A percentile compares a stretch with the other conserved stretches of the same genome.
These are phyloP conservation scores for Teleogryllus occipitalis DNA, from an alignment of 1,140 invertebrate genomes.

Conservation along the genomic window DNA sequence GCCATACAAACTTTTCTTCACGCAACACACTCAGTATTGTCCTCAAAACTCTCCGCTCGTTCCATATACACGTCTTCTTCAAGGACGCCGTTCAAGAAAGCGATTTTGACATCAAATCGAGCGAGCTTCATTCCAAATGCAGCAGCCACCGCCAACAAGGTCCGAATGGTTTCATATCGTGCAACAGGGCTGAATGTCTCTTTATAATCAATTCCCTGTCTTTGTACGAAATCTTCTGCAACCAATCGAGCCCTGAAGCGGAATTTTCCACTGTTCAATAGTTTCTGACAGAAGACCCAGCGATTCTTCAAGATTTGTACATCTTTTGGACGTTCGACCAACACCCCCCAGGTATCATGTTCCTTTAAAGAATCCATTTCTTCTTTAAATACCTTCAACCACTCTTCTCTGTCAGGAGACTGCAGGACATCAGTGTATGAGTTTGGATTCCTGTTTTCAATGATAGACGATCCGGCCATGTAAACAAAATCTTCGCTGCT, in stretches of 20 bases:
- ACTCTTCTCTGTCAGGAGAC: no score
- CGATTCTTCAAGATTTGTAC: no score
- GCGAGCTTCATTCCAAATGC: slow-evolving; percentile 29
- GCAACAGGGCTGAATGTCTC: slow-evolving; percentile 35
- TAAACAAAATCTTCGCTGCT: no score
- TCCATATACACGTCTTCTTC: slow-evolving; percentile 37
- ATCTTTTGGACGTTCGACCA: no score
- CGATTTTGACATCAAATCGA: slow-evolving; percentile 34
- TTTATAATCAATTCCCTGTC: slow-evolving; percentile 31
- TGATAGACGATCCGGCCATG: no score
- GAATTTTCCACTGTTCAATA: no score
- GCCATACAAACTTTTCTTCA: slow-evolving; percentile 37
- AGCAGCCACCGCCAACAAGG: slow-evolving; percentile 33
- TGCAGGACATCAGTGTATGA: no score
- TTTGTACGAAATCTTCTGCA: slow-evolving; percentile 37
- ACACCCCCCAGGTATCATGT: no score
- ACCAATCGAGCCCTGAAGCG: slow-evolving; percentile 37
- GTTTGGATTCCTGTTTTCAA: no score
- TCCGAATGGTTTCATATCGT: slow-evolving; percentile 31
- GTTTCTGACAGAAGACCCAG: no score
- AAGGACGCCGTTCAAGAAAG: slow-evolving; percentile 36
- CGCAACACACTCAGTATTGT: slow-evolving; percentile 30
- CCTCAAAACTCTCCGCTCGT: slow-evolving; percentile 32
- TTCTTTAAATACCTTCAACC: no score
- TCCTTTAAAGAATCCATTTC: no score